These are phyloP conservation scores for Drosophila persimilis DNA, from an alignment of 1,140 invertebrate species.

Conservation along the genomic window DNA sequence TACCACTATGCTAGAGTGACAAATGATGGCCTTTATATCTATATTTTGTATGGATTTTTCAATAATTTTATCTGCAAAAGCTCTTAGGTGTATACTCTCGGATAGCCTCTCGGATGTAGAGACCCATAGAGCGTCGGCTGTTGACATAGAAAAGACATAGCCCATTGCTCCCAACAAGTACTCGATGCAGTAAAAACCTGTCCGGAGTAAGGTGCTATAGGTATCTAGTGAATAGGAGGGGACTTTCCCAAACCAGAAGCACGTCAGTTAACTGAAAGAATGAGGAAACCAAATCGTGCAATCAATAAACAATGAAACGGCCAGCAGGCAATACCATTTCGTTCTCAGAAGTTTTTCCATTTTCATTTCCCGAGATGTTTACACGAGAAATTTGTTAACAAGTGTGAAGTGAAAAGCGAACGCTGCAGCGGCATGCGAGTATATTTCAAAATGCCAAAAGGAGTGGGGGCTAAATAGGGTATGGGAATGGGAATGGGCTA, in stretches of 20 bases:
- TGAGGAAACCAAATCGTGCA: slow-evolving; percentile 52
- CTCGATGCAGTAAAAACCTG: background rate
- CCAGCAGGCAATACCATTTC: slow-evolving; percentile 24
- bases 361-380: slow-evolving; percentile 37
- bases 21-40: too few relatives aligned
- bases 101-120: too few relatives aligned
- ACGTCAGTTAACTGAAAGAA: slow-evolving; percentile 19
- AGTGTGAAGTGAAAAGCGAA: slow-evolving; percentile 63
- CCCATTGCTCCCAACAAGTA: too few relatives aligned
- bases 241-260: too few relatives aligned
- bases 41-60: too few relatives aligned
- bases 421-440: slow-evolving; percentile 1
- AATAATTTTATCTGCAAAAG: too few relatives aligned
- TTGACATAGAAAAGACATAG: too few relatives aligned
- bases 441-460: slow-evolving; percentile 60
- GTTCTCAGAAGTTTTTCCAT: slow-evolving; percentile 21
- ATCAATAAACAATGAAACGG: slow-evolving; percentile 58
- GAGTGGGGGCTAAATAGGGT: slow-evolving; percentile 19
- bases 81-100: too few relatives aligned
- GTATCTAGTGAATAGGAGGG: too few relatives aligned
- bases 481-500: slow-evolving; percentile 17
- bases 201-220: too few relatives aligned
- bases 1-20: too few relatives aligned
- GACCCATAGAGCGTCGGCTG: too few relatives aligned
- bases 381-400: slow-evolving; percentile 73